Base-by-base conservation (phyloP, 2,797 vertebrate genomes). In the Sebastes nivosus region DNA sequence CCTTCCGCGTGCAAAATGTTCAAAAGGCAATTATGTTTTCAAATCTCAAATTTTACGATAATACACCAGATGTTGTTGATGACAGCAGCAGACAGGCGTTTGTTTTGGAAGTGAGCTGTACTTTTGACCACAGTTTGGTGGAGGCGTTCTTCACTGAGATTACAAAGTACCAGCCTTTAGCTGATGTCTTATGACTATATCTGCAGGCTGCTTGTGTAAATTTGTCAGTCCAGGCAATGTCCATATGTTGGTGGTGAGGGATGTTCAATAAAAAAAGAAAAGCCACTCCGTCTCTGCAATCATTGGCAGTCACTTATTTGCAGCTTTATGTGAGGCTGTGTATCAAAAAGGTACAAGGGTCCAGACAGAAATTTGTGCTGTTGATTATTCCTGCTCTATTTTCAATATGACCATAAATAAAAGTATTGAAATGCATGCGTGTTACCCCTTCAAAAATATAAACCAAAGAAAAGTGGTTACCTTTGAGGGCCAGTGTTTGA, bases 381-480 rank as follows among this genome's bases (percentile, higher is more conserved):
- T 36, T 59, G 20, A 50, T 65, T 70, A 36, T 24, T 71, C 34
- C n/a, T 72, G 11, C 74, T 74, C 24, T 24, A 2, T 59, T 69
- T 79, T 34, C 6, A 65, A 66, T 36, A 25, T 4, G 1, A 68
- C 32, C 16, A 67, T 24, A n/a, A 63, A 76, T 38, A 68, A 59
- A 74, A 55, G 29, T 5, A 54, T 50, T 75, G 22, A 65, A 75
- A 50, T 57, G 22, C 32, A 13, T 60, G 46, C 57, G 16, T 57
- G 29, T 74, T 61, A 70, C 52, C 22, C 12, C 34, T 59, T 77
- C 8, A 24, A 73, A 72, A 71, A 77, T 3, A 79, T 12, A 75
- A 50, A 74, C 24, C 50, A 72, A 59, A 82, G 57, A 58, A 30
- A 79, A 65, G n/a, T 57, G 50, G 22, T 27, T 79, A 59, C 50